Percentiles rank a stretch among this genome's conserved stretches.
Conservation (phyloP, 2,797 vertebrate genomes). For the Pseudochromis fuscus region DNA sequence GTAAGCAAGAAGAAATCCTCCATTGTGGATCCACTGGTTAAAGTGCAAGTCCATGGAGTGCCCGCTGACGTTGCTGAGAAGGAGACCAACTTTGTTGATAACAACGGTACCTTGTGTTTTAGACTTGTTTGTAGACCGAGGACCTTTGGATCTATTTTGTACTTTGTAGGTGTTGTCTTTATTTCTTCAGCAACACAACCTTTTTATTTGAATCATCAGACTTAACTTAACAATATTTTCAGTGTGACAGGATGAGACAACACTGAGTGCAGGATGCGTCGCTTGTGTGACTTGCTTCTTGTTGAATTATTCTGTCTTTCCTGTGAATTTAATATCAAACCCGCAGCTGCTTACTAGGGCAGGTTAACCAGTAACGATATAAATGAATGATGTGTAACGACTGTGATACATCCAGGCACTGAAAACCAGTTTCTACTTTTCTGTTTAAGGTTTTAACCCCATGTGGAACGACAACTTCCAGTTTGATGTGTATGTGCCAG, state of each 20-base stretch:
- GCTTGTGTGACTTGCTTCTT: background rate
- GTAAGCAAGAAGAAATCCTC: slow-evolving; percentile 89
- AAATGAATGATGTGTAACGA: background rate
- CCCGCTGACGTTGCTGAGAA: slow-evolving; percentile 84
- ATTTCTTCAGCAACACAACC: too few relatives aligned
- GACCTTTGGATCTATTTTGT: too few relatives aligned
- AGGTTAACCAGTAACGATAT: too few relatives aligned
- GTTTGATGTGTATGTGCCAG: slow-evolving; percentile 91
- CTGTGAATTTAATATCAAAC: too few relatives aligned
- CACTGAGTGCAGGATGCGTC: too few relatives aligned
- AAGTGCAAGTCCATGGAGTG: slow-evolving; percentile 89
- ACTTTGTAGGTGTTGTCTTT: too few relatives aligned
- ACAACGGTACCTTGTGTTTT: slow-evolving; percentile 87
- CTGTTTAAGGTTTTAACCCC: slow-evolving; percentile 91
- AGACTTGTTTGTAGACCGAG: background rate
- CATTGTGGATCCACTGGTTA: slow-evolving; percentile 93
- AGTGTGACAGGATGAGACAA: too few relatives aligned
- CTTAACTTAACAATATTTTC: too few relatives aligned
- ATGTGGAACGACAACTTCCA: slow-evolving; percentile 90
- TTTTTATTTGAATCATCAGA: too few relatives aligned
- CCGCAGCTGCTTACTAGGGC: too few relatives aligned
- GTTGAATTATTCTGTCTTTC: background rate
- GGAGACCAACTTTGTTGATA: slow-evolving; percentile 85
- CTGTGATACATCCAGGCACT: background rate
- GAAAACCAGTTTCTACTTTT: background rate